Conservation (phyloP, 2,797 vertebrate species). For the Ceryle rudis region DNA sequence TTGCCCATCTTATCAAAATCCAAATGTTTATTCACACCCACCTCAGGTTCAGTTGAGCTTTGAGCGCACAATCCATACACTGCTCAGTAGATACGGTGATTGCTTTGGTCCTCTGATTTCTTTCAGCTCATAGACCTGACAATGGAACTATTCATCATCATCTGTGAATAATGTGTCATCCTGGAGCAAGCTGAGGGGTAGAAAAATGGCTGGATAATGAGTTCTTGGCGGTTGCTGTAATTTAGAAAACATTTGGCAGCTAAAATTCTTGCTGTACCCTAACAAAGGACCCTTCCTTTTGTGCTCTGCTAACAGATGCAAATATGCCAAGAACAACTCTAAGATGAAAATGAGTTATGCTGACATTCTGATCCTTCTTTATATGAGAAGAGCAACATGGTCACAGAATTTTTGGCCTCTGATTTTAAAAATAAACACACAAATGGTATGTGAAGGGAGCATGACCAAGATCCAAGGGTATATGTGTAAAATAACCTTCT, state of each 20-base stretch:
- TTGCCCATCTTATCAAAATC: neutral
- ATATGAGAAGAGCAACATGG: neutral
- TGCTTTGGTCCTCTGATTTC: neutral
- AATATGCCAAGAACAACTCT: neutral
- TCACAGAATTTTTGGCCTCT: neutral
- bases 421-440: neutral
- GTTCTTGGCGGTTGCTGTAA: neutral
- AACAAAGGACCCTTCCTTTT: neutral
- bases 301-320: neutral
- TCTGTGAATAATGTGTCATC: neutral
- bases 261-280: neutral
- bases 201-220: neutral
- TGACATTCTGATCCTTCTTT: neutral
- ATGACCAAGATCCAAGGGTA: neutral
- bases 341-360: neutral
- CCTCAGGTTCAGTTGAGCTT: neutral
- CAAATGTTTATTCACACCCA: neutral
- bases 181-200: neutral
- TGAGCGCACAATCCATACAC: neutral
- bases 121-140: neutral
- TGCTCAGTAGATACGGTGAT: neutral
- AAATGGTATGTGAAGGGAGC: neutral
- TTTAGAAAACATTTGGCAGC: neutral
- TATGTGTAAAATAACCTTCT: neutral
- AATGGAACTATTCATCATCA: neutral